Evolutionary conservation across 2,797 vertebrate species (phyloP).

Genomic region (Gephyroberyx darwinii): DNA sequence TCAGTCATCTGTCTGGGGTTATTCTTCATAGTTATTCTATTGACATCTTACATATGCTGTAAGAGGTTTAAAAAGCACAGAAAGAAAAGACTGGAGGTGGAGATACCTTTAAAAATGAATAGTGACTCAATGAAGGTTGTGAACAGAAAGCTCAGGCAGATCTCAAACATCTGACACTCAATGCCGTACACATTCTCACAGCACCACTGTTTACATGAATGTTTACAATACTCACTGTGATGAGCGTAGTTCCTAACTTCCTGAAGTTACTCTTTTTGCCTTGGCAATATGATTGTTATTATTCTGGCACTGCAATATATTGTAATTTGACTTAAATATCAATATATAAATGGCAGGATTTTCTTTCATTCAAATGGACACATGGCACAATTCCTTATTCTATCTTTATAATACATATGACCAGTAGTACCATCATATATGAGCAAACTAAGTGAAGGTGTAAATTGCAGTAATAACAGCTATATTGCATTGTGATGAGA

Average conservation of each 20-base stretch:
- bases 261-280: constrained; percentile 54
- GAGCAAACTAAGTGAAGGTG: constrained; percentile 27
- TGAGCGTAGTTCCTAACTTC: constrained; percentile 41
- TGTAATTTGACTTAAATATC: constrained; percentile 4
- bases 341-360: neutral
- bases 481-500: constrained; percentile 40
- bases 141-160: constrained; percentile 90
- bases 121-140: constrained; percentile 82
- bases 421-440: neutral
- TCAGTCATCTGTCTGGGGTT: constrained; percentile 89
- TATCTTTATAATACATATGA: constrained; percentile 17
- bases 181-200: constrained; percentile 35
- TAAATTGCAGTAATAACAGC: constrained; percentile 29
- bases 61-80: constrained; percentile 86
- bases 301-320: neutral
- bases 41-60: constrained; percentile 91
- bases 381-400: neutral
- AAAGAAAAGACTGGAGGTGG: constrained; percentile 86
- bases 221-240: constrained; percentile 74
- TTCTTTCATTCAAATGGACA: constrained; percentile 1
- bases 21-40: constrained; percentile 85
- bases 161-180: constrained; percentile 90
- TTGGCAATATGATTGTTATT: constrained; percentile 44
- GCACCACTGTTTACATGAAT: constrained; percentile 71
- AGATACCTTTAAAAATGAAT: constrained; percentile 93